Percentiles rank a stretch among this genome's conserved stretches.
Conservation (phyloP, 1,140 invertebrate genomes). For the Leptopilina clavipes region DNA sequence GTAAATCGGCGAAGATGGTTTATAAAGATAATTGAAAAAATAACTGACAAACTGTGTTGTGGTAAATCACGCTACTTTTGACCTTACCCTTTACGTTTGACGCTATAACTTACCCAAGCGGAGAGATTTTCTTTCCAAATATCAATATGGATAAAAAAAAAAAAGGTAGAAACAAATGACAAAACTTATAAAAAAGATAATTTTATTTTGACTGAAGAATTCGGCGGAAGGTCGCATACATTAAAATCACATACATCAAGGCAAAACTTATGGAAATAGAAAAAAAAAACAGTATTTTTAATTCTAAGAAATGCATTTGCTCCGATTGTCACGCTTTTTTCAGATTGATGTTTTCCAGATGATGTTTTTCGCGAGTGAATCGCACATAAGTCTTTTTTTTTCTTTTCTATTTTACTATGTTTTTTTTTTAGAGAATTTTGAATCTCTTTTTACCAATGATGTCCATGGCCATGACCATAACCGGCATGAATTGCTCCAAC, state of each 20-base stretch:
- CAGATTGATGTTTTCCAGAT: background rate
- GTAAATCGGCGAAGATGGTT: slow-evolving; percentile 12
- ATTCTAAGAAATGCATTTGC: slow-evolving; percentile 13
- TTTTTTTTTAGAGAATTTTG: background rate
- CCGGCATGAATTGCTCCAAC: slow-evolving; percentile 67
- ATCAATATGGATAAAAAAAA: no score
- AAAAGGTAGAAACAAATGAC: background rate
- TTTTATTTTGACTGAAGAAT: slow-evolving; percentile 6
- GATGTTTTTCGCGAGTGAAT: background rate
- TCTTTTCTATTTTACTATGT: slow-evolving; percentile 24
- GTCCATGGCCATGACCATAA: slow-evolving; percentile 66
- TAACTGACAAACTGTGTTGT: slow-evolving; percentile 41
- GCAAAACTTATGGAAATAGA: background rate
- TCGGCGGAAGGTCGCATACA: background rate
- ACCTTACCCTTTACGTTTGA: slow-evolving; percentile 52
- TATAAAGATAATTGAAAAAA: slow-evolving; percentile 23
- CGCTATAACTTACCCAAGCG: no score
- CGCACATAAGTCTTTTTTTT: slow-evolving; percentile 24
- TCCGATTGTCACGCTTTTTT: background rate
- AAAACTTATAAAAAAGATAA: background rate
- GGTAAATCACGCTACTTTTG: slow-evolving; percentile 43
- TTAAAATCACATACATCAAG: slow-evolving; percentile 11
- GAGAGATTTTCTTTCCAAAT: no score
- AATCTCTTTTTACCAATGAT: slow-evolving; percentile 62
- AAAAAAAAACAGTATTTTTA: background rate